phyloP scores from a whole-genome alignment of 92 coral and sea anemone genomes.

The Plumapathes pennacea region DNA sequence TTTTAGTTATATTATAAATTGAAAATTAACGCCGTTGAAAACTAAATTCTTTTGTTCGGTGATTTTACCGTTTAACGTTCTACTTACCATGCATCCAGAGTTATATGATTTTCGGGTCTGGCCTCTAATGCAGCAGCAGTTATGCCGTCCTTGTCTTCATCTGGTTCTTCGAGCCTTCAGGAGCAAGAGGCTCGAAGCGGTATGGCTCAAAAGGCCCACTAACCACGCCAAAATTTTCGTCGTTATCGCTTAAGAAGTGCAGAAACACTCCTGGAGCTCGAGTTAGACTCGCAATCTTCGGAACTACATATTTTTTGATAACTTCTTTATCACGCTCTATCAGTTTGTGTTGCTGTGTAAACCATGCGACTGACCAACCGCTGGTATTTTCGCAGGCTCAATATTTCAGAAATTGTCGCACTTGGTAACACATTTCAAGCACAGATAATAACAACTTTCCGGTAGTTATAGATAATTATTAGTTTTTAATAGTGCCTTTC shows the following conservation, averaged over 20 bases:
- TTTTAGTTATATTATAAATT: too few relatives aligned
- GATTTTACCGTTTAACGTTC: not conserved
- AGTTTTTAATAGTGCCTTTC: too few relatives aligned
- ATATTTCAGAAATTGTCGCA: conserved; percentile 13
- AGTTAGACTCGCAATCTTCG: conserved; percentile 8
- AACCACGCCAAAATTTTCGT: conserved; percentile 16
- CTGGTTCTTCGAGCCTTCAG: conserved; percentile 7
- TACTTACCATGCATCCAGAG: conserved; percentile 34
- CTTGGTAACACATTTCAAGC: conserved; percentile 8
- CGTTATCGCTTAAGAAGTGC: conserved; percentile 13
- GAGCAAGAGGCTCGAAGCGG: conserved; percentile 19
- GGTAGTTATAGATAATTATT: too few relatives aligned
- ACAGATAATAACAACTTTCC: too few relatives aligned
- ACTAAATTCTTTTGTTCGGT: conserved; percentile 8
- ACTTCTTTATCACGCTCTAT: too few relatives aligned
- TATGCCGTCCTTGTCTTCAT: conserved; percentile 35
- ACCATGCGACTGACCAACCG: too few relatives aligned
- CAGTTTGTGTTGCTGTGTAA: too few relatives aligned
- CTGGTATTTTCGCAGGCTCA: conserved; percentile 15
- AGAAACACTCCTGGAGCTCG: conserved; percentile 19
- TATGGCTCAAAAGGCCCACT: conserved; percentile 31
- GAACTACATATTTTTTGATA: conserved; percentile 8
- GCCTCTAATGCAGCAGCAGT: conserved; percentile 32
- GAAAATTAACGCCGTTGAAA: not conserved
- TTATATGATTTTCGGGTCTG: conserved; percentile 9